phyloP scores from a whole-genome alignment of 1,140 invertebrate genomes.

The Thaumetopoea pityocampa region DNA sequence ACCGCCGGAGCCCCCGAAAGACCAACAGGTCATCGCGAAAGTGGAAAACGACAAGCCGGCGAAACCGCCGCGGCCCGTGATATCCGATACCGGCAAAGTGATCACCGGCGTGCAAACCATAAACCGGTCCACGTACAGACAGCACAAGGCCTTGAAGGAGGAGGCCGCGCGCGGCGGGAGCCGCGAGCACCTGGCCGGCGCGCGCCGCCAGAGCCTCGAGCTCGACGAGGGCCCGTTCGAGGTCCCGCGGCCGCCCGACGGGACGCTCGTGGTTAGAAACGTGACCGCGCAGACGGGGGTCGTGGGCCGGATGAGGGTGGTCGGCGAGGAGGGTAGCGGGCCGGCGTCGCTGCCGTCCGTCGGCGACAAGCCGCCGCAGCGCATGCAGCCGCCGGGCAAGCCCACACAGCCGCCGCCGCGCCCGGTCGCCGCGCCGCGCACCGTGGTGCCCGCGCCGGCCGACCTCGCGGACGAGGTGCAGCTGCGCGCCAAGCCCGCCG shows the following conservation, averaged over 20 bases:
- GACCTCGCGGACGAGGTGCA: slow-evolving; percentile 42
- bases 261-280: slow-evolving; percentile 49
- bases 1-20: slow-evolving; percentile 29
- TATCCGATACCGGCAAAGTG: slow-evolving; percentile 62
- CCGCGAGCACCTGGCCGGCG: slow-evolving; percentile 61
- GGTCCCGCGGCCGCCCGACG: slow-evolving; percentile 28
- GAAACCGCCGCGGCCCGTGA: slow-evolving; percentile 76
- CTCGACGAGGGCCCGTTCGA: slow-evolving; percentile 61
- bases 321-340: slow-evolving; percentile 37
- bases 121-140: slow-evolving; percentile 68
- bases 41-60: slow-evolving; percentile 69
- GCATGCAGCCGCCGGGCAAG: slow-evolving; percentile 22
- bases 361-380: slow-evolving; percentile 13
- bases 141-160: slow-evolving; percentile 59
- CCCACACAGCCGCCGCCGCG: slow-evolving; percentile 47
- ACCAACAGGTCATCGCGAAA: slow-evolving; percentile 30
- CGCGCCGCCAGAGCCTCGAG: slow-evolving; percentile 65
- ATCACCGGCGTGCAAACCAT: slow-evolving; percentile 71
- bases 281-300: slow-evolving; percentile 50
- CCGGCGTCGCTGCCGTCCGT: slow-evolving; percentile 33
- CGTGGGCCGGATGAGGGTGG: slow-evolving; percentile 50
- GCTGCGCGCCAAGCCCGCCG: slow-evolving; percentile 79
- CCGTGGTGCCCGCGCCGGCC: slow-evolving; percentile 43
- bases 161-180: slow-evolving; percentile 50
- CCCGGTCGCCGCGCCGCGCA: slow-evolving; percentile 77